Evolutionary conservation across 2,888 invertebrate genomes (phyloP), one percentile per base, ranked within the genome.

Genomic region (Drosophila mulleri): DNA sequence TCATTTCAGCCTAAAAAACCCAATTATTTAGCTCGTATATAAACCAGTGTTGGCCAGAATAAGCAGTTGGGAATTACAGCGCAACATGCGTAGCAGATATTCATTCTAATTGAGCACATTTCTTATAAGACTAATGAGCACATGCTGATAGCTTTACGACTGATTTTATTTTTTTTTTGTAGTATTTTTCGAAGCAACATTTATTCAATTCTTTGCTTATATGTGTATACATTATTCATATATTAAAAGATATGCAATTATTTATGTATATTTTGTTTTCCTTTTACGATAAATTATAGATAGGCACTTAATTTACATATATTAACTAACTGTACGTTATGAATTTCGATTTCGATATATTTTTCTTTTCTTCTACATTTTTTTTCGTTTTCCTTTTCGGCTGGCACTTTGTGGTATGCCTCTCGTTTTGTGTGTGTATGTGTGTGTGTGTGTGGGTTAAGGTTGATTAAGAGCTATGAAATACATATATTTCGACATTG

Each of bases 291-390:
- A 53, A 52, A 79, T 52, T 80, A 88, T 66, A 73, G 57, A 73
- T 89, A 84, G 84, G 90, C 84, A 84, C 84, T 89, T 84, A 84
- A 88, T 80, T 85, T 72, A 89, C 83, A 89, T 89, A 78, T 89
- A 80, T 80, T 73, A 88, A 83, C 83, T 84, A 84, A 75, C 88
- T 84, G 86, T 89, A 84, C 80, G 88, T 83, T 80, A 76, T 83
- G 68, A 85, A 80, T 68, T 88, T 88, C 76, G 74, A 56, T 85
- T 72, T 75, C 54, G 80, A 74, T 82, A 54, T 54, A 39, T 48
- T 16, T 48, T 48, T 59, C 12, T 39, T 47, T 35, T 41, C 54
- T 66, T 50, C 1, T 26, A 14, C 20, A 23, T 60, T 60, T 50
- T 44, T 57, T 39, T 47, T 26, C n/a, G 6, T 44, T 57, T 58